A percentile compares a stretch with the other conserved stretches of the same genome.
Conservation (phyloP, 2,888 invertebrate species). For the Melinopterus prodromus region DNA sequence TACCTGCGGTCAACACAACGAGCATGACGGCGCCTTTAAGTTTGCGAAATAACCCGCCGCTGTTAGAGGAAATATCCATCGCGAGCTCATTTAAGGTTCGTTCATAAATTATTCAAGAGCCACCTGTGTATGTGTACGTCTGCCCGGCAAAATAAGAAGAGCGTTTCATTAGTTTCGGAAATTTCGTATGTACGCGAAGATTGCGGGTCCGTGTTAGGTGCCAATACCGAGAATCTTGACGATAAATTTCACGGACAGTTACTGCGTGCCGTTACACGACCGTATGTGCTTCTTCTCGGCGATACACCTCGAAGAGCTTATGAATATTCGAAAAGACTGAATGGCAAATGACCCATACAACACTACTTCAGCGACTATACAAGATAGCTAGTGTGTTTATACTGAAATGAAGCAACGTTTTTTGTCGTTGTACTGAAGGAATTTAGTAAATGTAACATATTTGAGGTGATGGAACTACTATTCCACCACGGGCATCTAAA, state of each 20-base stretch:
- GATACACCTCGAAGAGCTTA: constrained; percentile 9
- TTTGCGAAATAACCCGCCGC: background rate
- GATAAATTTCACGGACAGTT: constrained; percentile 20
- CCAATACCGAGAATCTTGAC: constrained; percentile 9
- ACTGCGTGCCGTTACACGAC: constrained; percentile 19
- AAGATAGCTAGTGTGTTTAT: no score
- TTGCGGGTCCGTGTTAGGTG: constrained; percentile 11
- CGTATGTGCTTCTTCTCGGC: background rate
- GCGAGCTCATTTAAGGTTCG: no score
- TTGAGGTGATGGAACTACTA: no score
- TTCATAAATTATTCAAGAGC: background rate
- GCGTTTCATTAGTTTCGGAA: background rate
- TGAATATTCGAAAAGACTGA: background rate
- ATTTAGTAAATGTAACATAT: no score
- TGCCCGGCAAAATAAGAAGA: background rate
- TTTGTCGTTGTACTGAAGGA: no score
- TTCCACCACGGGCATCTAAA: background rate
- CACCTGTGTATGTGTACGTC: background rate
- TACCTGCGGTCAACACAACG: background rate
- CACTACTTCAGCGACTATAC: background rate
- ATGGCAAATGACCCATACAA: background rate
- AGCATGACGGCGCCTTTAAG: background rate
- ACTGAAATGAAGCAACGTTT: no score
- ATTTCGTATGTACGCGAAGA: background rate
- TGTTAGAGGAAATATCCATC: no score